A percentile compares a stretch with the other conserved stretches of the same genome.
Conservation (phyloP, 2,797 vertebrate species). For the Discoglossus pictus region DNA sequence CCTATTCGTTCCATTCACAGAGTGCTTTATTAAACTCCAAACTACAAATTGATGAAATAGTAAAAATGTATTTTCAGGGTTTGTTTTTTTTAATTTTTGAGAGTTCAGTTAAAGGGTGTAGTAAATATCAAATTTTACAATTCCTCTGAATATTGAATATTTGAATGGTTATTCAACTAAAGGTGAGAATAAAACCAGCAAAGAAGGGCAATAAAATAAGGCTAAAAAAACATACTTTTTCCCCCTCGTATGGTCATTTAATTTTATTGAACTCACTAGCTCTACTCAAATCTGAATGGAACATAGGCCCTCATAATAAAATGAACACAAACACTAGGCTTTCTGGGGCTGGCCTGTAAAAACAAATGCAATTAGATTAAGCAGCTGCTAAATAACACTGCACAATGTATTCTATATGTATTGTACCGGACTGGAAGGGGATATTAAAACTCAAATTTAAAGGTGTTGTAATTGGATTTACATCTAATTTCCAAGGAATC, state of each 20-base stretch:
- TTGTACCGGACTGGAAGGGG: neutral
- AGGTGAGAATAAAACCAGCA: conserved; percentile 30
- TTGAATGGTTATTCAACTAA: conserved; percentile 24
- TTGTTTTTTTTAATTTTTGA: conserved; percentile 19
- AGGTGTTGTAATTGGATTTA: neutral
- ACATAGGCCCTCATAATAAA: conserved; percentile 18
- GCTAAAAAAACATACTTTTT: conserved; percentile 37
- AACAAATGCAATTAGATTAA: conserved; percentile 42
- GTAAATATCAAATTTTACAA: conserved; percentile 38
- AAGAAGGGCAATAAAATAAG: conserved; percentile 25
- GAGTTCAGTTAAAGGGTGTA: conserved; percentile 33
- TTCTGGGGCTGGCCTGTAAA: conserved; percentile 37
- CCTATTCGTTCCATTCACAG: conserved; percentile 27
- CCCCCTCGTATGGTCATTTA: conserved; percentile 41
- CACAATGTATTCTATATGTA: conserved; percentile 1
- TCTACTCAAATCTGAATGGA: conserved; percentile 14
- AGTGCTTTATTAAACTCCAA: conserved; percentile 42
- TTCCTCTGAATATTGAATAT: conserved; percentile 20
- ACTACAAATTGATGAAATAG: conserved; percentile 47
- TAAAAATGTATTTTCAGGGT: conserved; percentile 26
- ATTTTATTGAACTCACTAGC: conserved; percentile 35
- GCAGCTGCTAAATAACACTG: conserved; percentile 21
- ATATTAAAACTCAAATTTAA: conserved; percentile 10
- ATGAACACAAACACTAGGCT: conserved; percentile 27
- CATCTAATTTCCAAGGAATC: neutral